A percentile compares a stretch with the other conserved stretches of the same genome.
Conservation (phyloP, 2,888 invertebrate species). For the Tipula vernalis region DNA sequence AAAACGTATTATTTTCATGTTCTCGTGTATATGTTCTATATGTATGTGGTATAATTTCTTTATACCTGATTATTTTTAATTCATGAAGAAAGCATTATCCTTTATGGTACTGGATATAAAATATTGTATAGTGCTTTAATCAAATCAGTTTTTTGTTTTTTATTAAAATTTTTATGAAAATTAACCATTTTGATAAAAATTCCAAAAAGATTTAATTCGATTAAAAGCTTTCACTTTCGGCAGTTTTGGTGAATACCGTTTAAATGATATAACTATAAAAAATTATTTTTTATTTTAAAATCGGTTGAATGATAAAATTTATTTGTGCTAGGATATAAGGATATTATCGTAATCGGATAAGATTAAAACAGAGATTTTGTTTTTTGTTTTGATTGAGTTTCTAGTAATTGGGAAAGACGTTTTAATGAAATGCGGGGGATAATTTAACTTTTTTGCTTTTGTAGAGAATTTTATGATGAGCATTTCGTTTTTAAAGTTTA, state of each 20-base stretch:
- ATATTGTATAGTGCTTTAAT: neutral
- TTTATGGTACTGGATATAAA: neutral
- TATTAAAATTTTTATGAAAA: neutral
- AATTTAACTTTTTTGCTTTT: neutral
- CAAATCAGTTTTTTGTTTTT: neutral
- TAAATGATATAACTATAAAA: neutral
- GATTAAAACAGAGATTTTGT: neutral
- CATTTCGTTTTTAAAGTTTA: neutral
- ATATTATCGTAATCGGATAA: neutral
- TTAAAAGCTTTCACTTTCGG: neutral
- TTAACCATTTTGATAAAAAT: neutral
- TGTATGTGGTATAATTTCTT: neutral
- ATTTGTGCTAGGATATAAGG: neutral
- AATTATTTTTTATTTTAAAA: neutral
- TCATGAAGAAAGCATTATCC: neutral
- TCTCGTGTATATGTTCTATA: no score
- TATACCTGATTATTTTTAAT: neutral
- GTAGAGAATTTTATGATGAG: neutral
- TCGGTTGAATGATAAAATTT: neutral
- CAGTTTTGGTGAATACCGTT: neutral
- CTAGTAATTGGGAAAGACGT: neutral
- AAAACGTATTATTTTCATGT: neutral
- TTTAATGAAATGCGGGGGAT: neutral
- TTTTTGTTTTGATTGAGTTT: neutral
- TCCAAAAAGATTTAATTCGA: neutral